Conservation (phyloP, 2,888 invertebrate species). For the Stenodera caucasica region DNA sequence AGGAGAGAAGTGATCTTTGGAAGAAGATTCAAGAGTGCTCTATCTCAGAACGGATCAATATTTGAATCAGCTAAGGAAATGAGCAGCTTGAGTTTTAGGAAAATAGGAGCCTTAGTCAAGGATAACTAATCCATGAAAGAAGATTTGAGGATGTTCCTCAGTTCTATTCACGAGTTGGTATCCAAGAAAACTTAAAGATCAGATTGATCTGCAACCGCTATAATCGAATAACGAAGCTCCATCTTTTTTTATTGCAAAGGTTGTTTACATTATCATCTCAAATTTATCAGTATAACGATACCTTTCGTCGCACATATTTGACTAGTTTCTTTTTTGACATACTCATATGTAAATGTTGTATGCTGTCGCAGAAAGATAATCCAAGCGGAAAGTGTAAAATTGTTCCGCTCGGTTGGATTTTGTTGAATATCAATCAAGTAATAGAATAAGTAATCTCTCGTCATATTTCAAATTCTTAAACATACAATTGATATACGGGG, state of each 20-base stretch:
- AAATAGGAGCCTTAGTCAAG: no score
- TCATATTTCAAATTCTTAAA: neutral
- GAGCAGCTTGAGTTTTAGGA: no score
- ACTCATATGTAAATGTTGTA: slow-evolving; percentile 4
- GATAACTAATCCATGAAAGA: no score
- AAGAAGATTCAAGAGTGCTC: no score
- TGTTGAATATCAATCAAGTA: slow-evolving; percentile 5
- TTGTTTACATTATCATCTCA: neutral
- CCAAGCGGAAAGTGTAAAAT: slow-evolving; percentile 6
- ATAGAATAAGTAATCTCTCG: neutral
- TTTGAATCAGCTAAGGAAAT: no score
- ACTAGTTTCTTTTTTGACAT: neutral
- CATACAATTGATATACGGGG: neutral
- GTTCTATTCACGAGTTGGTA: no score
- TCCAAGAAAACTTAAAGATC: no score
- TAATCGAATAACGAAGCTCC: no score
- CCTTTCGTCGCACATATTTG: neutral
- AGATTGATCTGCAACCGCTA: no score
- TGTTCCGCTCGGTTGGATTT: slow-evolving; percentile 8
- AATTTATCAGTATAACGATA: neutral
- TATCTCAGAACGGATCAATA: no score
- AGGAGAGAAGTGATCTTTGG: no score
- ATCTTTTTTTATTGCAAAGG: neutral
- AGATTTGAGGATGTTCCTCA: no score
- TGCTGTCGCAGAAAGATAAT: slow-evolving; percentile 3